Base-by-base conservation (phyloP, 2,797 vertebrate genomes). In the Lindbergichthys nudifrons region DNA sequence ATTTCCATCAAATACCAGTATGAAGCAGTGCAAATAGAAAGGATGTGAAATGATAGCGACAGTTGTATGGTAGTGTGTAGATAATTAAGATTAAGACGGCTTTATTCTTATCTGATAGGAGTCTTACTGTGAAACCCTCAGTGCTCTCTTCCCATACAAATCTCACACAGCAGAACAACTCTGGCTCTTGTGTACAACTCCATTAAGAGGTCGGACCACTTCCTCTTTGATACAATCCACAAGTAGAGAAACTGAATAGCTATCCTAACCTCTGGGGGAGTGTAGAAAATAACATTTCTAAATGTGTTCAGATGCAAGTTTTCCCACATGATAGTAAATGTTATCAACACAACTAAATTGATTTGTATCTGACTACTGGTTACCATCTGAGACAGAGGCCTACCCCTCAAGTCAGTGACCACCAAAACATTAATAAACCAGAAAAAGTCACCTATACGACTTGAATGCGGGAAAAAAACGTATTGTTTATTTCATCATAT, bases 191-290 rank as follows among this genome's bases (percentile, higher is more conserved):
- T 75, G 66, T 47, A 84, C 75, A 82, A 73, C 86, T 92, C 89
- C 84, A 92, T 91, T 91, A 92, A 84, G 79, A 81, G 60, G 52
- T 78, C 73, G 81, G 80, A 90, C 88, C 88, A 88, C 90, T 93
- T 91, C 89, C 88, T 82, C 81, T 87, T 83, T 85, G 86, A 82
- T 89, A 88, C 87, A 86, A 58, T 93, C 88, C 87, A 73, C 82
- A 88, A 87, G 87, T 64, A 89, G 86, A 89, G 86, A 85, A 87
- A 86, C 88, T 89, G 92, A 93, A 93, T 89, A 84, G 89, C 87
- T 87, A 83, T 79, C 64, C 83, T 81, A 87, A 87, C 83, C 86
- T 87, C 88, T 66, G 71, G 86, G 85, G 83, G 82, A 77, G 80
- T 16, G 62, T 75, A 52, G 79, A 70, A 75, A 73, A 63, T 63